Evolutionary conservation across 2,113 vertebrate genomes (phyloP), one percentile per base, ranked within the genome.

Genomic region (Oxyruncus cristatus): DNA sequence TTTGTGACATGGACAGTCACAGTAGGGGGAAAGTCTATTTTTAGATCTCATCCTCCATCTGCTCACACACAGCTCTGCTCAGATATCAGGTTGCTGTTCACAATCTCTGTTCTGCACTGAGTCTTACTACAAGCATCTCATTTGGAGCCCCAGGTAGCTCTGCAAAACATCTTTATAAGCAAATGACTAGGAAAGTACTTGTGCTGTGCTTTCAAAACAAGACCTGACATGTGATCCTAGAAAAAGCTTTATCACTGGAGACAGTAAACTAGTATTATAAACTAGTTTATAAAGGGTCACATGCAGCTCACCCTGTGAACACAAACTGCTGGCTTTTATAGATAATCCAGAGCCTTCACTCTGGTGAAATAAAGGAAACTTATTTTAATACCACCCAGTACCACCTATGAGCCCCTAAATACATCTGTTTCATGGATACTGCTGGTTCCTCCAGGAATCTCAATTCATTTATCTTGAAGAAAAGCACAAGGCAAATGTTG

Each of bases 31-130:
- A 92, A 41, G 70, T 61, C 91, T 96, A 91, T 94, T 95, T 97
- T 96, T 94, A 96, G 92, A 77, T 55, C 68, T 90, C 79, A 58
- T 84, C 83, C 68, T 95, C 93, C 92, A 96, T 92, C 95, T 97
- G 93, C 83, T 95, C 76, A 84, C 56, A 81, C 11, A 81, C 44
- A 87, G 68, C 78, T 87, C 87, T 39, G n/a, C 76, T 52, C 61
- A 56, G 62, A 32, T 84, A 87, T 87, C 79, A 92, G 86, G 52
- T 50, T 44, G 33, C 35, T 55, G 30, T 30, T 77, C 81, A 82
- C 77, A 84, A n/a, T 14, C 67, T 88, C 53, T 73, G 67, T 77
- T 88, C 59, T 19, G 8, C 72, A 50, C 10, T 6, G 8, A 47
- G 19, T 33, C 72, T 67, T 49, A 86, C 30, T 81, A 77, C 16